phyloP scores from a whole-genome alignment of 1,140 invertebrate species.

The Papilio dardanus region DNA sequence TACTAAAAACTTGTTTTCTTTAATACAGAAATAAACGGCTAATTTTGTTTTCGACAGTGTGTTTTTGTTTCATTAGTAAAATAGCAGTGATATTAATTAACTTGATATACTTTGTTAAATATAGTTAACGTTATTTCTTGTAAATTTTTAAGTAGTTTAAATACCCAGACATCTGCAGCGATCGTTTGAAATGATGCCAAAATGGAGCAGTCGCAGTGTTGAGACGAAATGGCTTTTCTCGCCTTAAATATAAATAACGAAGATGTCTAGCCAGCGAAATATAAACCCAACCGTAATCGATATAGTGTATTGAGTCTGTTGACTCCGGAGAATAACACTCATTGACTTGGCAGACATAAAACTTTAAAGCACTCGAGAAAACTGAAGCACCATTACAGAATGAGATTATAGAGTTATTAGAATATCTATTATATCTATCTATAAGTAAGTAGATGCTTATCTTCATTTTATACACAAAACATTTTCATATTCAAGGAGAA shows the following conservation, averaged over 20 bases:
- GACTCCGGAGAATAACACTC: not conserved
- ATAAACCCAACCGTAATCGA: not conserved
- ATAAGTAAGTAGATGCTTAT: no score
- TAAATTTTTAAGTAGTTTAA: conserved; percentile 45
- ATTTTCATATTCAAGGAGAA: no score
- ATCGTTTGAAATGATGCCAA: conserved; percentile 53
- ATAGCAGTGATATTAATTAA: not conserved
- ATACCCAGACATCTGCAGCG: conserved; percentile 45
- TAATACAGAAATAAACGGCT: not conserved
- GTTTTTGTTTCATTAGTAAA: not conserved
- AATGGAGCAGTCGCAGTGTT: conserved; percentile 36
- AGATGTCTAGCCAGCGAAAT: not conserved
- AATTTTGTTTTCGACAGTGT: not conserved
- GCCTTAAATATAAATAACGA: conserved; percentile 24
- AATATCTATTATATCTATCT: no score
- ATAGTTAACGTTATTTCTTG: not conserved
- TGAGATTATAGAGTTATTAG: no score
- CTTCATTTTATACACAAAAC: no score
- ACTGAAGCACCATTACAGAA: not conserved
- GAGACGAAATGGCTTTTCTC: conserved; percentile 33
- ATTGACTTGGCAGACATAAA: not conserved
- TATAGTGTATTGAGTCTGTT: conserved; percentile 7
- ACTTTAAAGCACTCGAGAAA: not conserved
- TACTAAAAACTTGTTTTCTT: conserved; percentile 12
- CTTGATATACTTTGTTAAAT: not conserved